Evolutionary conservation across 2,888 invertebrate species (phyloP).

Genomic region (Alloscopus bannaensis): DNA sequence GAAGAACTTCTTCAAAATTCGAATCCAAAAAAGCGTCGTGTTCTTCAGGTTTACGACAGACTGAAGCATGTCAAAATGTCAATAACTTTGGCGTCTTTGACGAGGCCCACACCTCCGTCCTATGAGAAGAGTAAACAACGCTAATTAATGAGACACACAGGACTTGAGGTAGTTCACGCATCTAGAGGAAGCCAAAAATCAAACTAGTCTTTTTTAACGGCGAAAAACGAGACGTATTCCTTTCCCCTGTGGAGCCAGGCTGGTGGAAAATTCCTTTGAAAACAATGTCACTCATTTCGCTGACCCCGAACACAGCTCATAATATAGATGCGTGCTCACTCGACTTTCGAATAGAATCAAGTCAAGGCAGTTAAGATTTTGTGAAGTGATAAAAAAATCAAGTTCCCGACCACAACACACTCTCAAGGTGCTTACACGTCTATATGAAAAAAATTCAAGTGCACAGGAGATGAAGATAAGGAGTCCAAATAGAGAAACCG

Average conservation of each 20-base stretch:
- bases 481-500: conserved; percentile 4
- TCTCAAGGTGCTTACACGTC: not conserved
- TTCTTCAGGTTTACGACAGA: not conserved
- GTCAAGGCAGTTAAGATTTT: conserved; percentile 24
- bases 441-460: not conserved
- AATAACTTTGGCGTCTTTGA: too few species aligned
- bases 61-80: too few species aligned
- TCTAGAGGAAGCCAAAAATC: too few species aligned
- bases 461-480: not conserved
- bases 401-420: conserved; percentile 5
- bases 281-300: not conserved
- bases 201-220: too few species aligned
- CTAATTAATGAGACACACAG: too few species aligned
- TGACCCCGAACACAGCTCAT: not conserved
- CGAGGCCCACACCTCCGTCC: too few species aligned
- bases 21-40: not conserved
- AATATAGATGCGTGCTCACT: not conserved
- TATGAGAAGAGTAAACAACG: too few species aligned
- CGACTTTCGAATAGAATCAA: not conserved
- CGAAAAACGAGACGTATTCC: too few species aligned
- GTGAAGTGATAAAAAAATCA: conserved; percentile 18
- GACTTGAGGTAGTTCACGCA: too few species aligned
- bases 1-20: not conserved
- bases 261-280: conserved; percentile 8
- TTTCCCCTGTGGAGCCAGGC: not conserved